Base-by-base conservation (phyloP, 2,888 invertebrate genomes). In the Coleophora deauratella region DNA sequence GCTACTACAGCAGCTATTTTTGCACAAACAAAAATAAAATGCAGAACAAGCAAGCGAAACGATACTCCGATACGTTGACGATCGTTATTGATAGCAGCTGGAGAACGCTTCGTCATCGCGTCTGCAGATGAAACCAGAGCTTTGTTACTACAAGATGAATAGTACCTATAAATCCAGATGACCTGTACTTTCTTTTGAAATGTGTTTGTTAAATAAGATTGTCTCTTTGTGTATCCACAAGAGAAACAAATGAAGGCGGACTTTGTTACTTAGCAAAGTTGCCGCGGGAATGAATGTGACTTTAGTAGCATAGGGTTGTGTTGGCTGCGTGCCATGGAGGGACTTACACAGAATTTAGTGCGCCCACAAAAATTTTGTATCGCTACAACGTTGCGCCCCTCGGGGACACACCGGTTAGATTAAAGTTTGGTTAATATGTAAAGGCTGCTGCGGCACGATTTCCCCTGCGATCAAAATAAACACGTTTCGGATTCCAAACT, bases 311-410 rank as follows among this genome's bases (percentile, higher is more conserved):
- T 58, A 67, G 64, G 65, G 65, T 55, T 56, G 55, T 52, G 64
- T 72, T 78, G 77, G 79, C 73, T 48, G 56, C 38, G 53, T 72
- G 79, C 79, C 79, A 79, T 57, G 54, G 65, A 59, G 57, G 54
- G 69, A 66, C 66, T 72, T 73, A 72, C 68, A 72, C 70, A 69
- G 74, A 76, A 78, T 80, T 75, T 78, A 78, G 66, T 63, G 65
- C n/a, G n/a, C 61, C 65, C 60, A 68, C 72, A 79, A 79, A 76
- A 75, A 72, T 66, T 55, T 68, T 52, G 65, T 55, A 51, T 59
- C 51, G 53, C 59, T 57, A 57, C 54, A 58, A 52, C 55, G 49
- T 49, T 45, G 47, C 54, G 40, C 44, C 47, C 60, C 69, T 59
- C 44, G 39, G 70, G 67, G 67, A 63, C 54, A 47, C 51, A 46